Percentiles rank a stretch among this genome's conserved stretches.
These are phyloP conservation scores for Leucophenga maculata DNA, from an alignment of 2,888 invertebrate genomes.

Conservation along the genomic window DNA sequence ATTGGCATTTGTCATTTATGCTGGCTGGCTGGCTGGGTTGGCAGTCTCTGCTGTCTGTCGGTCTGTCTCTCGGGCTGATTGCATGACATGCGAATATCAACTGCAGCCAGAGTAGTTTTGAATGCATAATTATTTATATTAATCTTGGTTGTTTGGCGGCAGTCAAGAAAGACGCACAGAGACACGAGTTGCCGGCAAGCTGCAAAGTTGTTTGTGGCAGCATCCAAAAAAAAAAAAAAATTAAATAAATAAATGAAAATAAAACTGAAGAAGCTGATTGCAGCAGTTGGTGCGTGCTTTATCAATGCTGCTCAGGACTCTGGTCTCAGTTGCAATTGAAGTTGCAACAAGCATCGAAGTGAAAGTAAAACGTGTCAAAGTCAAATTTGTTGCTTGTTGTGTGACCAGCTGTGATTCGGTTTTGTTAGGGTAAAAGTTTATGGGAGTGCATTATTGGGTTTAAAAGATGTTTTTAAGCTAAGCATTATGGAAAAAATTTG, in stretches of 20 bases:
- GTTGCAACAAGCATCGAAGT: slow-evolving; percentile 8
- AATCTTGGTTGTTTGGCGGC: slow-evolving; percentile 57
- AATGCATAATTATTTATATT: slow-evolving; percentile 62
- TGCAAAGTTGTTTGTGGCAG: background rate
- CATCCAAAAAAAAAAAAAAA: background rate
- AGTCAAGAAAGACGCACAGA: slow-evolving; percentile 24
- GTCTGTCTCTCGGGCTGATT: slow-evolving; percentile 53
- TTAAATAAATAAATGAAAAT: background rate
- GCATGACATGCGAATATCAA: slow-evolving; percentile 62
- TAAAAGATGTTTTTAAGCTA: too few species aligned
- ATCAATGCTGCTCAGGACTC: background rate
- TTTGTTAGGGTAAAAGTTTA: too few species aligned
- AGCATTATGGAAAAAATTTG: too few species aligned
- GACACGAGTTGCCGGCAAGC: background rate
- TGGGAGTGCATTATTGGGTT: too few species aligned
- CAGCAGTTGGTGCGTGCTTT: background rate
- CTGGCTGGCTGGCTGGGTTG: background rate
- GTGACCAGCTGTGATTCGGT: too few species aligned
- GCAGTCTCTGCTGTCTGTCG: too few species aligned
- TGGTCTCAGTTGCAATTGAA: slow-evolving; percentile 26
- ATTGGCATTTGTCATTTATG: slow-evolving; percentile 41
- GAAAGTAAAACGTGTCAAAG: slow-evolving; percentile 22
- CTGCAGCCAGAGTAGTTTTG: slow-evolving; percentile 18
- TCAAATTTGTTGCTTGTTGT: background rate
- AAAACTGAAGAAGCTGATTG: background rate